Conservation (phyloP, 2,888 invertebrate species). For the Fragum sueziense region DNA sequence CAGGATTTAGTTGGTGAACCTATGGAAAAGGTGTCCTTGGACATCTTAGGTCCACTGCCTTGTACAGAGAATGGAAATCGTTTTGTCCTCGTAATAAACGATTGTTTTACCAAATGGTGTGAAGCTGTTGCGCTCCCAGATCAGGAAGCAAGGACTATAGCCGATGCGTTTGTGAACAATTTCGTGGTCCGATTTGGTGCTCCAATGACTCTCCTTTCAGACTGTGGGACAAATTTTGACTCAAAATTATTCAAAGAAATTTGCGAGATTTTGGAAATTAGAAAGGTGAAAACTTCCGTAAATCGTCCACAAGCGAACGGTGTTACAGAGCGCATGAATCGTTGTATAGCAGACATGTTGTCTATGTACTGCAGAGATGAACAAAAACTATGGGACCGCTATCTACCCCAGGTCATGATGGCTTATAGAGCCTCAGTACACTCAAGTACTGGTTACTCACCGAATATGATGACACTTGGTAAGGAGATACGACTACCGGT, state of each 20-base stretch:
- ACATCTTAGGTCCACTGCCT: constrained; percentile 58
- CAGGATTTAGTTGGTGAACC: constrained; percentile 44
- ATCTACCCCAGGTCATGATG: constrained; percentile 58
- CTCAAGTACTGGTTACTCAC: constrained; percentile 53
- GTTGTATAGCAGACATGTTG: constrained; percentile 61
- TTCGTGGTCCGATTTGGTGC: constrained; percentile 55
- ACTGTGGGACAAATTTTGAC: constrained; percentile 47
- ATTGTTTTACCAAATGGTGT: constrained; percentile 50
- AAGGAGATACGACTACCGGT: constrained; percentile 52
- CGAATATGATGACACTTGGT: constrained; percentile 47
- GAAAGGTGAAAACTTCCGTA: constrained; percentile 32
- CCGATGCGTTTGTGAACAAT: constrained; percentile 50
- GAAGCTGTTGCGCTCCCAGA: constrained; percentile 47
- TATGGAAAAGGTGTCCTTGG: constrained; percentile 60
- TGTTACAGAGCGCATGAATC: constrained; percentile 19
- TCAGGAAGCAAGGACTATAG: constrained; percentile 49
- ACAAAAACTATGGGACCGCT: constrained; percentile 69
- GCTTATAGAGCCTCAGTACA: constrained; percentile 64
- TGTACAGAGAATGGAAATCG: constrained; percentile 41
- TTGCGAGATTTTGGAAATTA: constrained; percentile 22
- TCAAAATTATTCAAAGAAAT: constrained; percentile 31
- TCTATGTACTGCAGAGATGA: constrained; percentile 57
- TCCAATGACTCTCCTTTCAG: constrained; percentile 43
- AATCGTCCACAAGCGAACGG: constrained; percentile 37
- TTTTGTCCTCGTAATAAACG: constrained; percentile 54